Evolutionary conservation across 2,888 invertebrate genomes (phyloP).

Genomic region (Venustoraphidia nigricollis): DNA sequence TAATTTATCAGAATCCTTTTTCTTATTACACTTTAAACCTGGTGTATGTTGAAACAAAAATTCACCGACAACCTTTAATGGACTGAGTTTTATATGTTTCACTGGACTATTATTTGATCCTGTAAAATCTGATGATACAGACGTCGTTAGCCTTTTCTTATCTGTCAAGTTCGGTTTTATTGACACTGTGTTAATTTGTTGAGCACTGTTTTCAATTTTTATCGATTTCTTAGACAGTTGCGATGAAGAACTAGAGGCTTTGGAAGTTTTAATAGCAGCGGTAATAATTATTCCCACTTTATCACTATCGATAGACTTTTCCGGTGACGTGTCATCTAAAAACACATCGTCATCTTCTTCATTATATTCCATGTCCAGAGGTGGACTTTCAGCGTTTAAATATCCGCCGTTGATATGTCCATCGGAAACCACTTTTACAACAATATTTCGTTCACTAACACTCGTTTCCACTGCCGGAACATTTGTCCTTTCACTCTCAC

Average conservation of each 20-base stretch:
- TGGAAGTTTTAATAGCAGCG: not conserved
- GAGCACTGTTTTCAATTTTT: not conserved
- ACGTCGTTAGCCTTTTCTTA: constrained; percentile 11
- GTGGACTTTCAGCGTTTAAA: not conserved
- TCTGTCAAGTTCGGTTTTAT: constrained; percentile 9
- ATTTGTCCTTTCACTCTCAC: constrained; percentile 5
- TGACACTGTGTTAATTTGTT: constrained; percentile 2
- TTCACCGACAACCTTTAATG: constrained; percentile 28
- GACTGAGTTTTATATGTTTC: constrained; percentile 23
- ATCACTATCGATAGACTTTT: too few relatives aligned
- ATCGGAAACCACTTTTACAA: too few relatives aligned
- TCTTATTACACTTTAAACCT: too few relatives aligned
- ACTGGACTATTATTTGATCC: constrained; percentile 18
- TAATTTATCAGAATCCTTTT: too few relatives aligned
- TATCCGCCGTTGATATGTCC: constrained; percentile 1
- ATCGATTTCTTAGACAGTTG: not conserved
- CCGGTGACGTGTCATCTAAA: constrained; percentile 17
- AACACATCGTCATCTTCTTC: constrained; percentile 21
- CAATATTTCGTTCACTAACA: not conserved
- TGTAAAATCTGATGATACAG: constrained; percentile 10
- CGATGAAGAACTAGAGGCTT: not conserved
- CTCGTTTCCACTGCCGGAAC: not conserved
- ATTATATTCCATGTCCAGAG: constrained; percentile 2
- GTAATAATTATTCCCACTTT: not conserved
- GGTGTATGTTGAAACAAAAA: constrained; percentile 22